Base-by-base conservation (phyloP, 2,797 vertebrate species). In the Sciurus vulgaris region DNA sequence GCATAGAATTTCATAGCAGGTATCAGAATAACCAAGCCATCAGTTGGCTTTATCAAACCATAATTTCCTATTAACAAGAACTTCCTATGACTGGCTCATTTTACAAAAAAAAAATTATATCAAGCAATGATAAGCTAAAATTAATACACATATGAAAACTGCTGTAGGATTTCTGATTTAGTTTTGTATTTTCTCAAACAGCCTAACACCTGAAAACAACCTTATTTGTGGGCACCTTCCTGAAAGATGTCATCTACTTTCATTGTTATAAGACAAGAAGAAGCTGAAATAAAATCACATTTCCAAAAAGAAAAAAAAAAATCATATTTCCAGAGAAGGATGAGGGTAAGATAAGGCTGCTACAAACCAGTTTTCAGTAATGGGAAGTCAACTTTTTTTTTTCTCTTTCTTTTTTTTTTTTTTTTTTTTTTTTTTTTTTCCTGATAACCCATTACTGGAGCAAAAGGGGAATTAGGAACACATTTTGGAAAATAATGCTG, bases 1-100 rank as follows among this genome's bases (percentile, higher is more conserved):
- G 82, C 95, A 90, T 67, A 97, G 81, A 97, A 97, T 97, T 97
- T 96, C 96, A 97, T 84, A 97, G 90, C 97, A 97, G 67, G 91
- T 88, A 97, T 70, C 54, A 76, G 76, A 94, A 97, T 87, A 92
- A 87, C 67, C 35, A 72, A 86, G 70, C 56, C 63, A 61, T 38
- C 59, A 77, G 67, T 38, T 13, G 7, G 30, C 51, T 88, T 82
- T 82, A 65, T 88, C 79, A 63, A 95, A 72, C 63, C 59, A 56
- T 54, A 51, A 84, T 91, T 78, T 95, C 49, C 73, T 83, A 90
- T 87, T 89, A 72, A 89, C 51, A 91, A 78, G 74, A 94, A 94
- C 81, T 54, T 92, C 38, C 3, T n/a, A 63, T 30, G 20, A 87
- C 33, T 72, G 70, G 78, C 67, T 59, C 56, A 69, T 30, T 82